phyloP scores from a whole-genome alignment of 2,888 invertebrate genomes.

The Agriopis aurantiaria region DNA sequence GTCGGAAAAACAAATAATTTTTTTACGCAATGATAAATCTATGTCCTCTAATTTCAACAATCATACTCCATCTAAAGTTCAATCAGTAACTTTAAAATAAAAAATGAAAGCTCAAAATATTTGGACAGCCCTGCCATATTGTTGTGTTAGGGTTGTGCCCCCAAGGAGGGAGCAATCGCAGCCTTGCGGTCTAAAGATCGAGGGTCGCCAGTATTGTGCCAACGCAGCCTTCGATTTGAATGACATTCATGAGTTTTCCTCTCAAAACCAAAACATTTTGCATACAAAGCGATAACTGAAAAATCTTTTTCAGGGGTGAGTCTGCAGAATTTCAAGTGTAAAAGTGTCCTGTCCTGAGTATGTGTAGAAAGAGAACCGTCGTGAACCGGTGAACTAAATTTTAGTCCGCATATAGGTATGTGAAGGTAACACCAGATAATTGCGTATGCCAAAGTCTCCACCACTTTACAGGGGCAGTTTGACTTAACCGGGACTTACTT shows the following conservation, averaged over 20 bases:
- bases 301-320: neutral
- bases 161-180: conserved; percentile 23
- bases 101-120: neutral
- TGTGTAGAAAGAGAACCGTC: too few species aligned
- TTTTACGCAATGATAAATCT: too few species aligned
- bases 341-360: too few species aligned
- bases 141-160: conserved; percentile 26
- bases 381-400: too few species aligned
- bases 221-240: conserved; percentile 3
- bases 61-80: neutral
- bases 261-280: neutral
- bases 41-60: neutral
- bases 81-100: neutral
- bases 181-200: conserved; percentile 26
- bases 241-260: conserved; percentile 20
- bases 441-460: too few species aligned
- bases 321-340: neutral
- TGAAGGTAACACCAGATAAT: too few species aligned
- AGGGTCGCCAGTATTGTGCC: conserved; percentile 16
- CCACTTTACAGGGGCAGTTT: too few species aligned
- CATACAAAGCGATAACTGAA: conserved; percentile 1
- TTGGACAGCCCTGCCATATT: conserved; percentile 20
- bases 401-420: too few species aligned
- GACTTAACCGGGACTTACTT: too few species aligned
- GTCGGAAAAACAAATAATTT: too few species aligned